Evolutionary conservation across 2,888 invertebrate species (phyloP), one percentile per base, ranked within the genome.

Genomic region (Athalia circularis): DNA sequence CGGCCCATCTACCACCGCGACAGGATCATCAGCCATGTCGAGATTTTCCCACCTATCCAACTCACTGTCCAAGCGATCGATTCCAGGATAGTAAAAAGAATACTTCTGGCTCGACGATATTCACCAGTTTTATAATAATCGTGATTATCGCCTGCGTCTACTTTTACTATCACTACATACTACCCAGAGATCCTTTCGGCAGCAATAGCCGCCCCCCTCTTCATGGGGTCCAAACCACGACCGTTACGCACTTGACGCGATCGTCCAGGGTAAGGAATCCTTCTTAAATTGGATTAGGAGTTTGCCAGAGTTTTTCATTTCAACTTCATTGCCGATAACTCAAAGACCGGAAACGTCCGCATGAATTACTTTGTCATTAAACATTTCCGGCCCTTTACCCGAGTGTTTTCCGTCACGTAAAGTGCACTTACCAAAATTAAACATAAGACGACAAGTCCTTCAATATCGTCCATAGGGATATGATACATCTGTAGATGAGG

Each of bases 181-280:
- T 48, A 15, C 59, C 72, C n/a, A 72, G 72, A 9, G 59, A 57
- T 47, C 57, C 9, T 47, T 59, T 47, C 45, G 57, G 57, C 43
- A 47, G 47, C 7, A 7, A 5, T 5, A 15, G 45, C 13, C 72
- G 72, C 1, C 13, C 72, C 13, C 8, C 45, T 43, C 4, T n/a
- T 68, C 43, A 68, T 29, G 52, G 52, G 47, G 52, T 47, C 45
- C 72, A 72, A 6, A 59, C 57, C 43, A 57, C 47, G 11, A 52
- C 11, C n/a, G 13, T 57, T 47, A 15, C 59, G 3, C 57, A 45
- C 45, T 72, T 50, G 59, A 57, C 72, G 13, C 43, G 72, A 72
- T 72, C 59, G 45, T 13, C 59, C 7, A 47, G 57, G 72, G 72
- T 72, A 59, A 72, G 59, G 11, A 64, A 59, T 29, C 59, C 59